Conservation (phyloP, 2,113 vertebrate species). For the Epinephelus moara region DNA sequence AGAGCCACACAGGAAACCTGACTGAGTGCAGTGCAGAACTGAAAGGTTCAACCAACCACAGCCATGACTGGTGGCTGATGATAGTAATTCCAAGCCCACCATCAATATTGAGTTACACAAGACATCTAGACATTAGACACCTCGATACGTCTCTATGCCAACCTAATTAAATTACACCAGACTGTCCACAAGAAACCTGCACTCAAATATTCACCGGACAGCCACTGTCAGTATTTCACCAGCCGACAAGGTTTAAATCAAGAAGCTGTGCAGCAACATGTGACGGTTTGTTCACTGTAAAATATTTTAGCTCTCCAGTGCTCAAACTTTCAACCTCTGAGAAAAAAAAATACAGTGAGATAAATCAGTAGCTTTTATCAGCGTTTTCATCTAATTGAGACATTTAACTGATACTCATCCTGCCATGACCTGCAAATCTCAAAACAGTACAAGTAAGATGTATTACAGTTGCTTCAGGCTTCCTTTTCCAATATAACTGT, state of each 20-base stretch:
- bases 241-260: neutral
- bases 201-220: neutral
- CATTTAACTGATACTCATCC: neutral
- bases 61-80: neutral
- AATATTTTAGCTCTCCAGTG: too few species aligned
- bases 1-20: neutral
- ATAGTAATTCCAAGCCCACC: slow-evolving; percentile 46
- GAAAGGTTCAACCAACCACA: slow-evolving; percentile 1
- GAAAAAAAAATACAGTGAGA: neutral
- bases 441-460: neutral
- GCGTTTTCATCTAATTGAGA: neutral
- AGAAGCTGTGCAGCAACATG: neutral
- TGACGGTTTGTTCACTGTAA: neutral
- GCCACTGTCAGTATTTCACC: neutral
- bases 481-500: slow-evolving; percentile 5
- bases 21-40: neutral
- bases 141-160: slow-evolving; percentile 9
- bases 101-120: slow-evolving; percentile 49
- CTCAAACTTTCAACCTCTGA: neutral
- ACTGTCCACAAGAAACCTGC: neutral
- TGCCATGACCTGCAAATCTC: neutral
- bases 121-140: slow-evolving; percentile 56
- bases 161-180: slow-evolving; percentile 4
- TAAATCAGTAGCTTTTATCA: neutral
- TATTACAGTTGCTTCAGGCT: neutral